Base-by-base conservation (phyloP, 1,140 invertebrate species). In the Drosophila saltans region DNA sequence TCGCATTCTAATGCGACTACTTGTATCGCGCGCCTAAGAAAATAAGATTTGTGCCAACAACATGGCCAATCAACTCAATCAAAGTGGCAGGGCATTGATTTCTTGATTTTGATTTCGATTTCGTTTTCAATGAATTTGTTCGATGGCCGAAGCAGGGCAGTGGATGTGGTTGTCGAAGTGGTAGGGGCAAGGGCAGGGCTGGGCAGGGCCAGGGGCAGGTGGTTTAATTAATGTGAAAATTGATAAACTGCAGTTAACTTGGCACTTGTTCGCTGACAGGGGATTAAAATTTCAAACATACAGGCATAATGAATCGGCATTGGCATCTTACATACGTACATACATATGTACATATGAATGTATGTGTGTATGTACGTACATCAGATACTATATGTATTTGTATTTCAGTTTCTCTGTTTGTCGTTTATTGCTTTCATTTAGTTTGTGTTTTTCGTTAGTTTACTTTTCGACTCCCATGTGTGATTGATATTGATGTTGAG, bases 221-320 rank as follows among this genome's bases (percentile, higher is more conserved):
- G 48, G 33, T 28, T 67, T 76, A 76, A 79, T 79, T 79, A 72
- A 76, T 72, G 69, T 61, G 52, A 72, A 84, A 70, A 73, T 71
- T 82, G 82, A 85, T 86, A 81, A 86, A 81, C 68, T 80, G 81
- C 72, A 69, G 69, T 40, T 28, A 65, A 43, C 68, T 56, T 69
- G 73, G 62, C 73, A 73, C 65, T 52, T 52, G 45, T 52, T 52
- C 21, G 9, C 45, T 52, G 45, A 52, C 45, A 66, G 69, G 74
- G 74, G 74, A 77, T 77, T 77, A 77, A 60, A 67, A 59, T 59
- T 59, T 9, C n/a, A 39, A 36, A 16, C n/a, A 39, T 41, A 24
- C 36, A 48, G 45, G 26, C 11, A 71, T 71, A 77, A 77, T 77
- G 73, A 48, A 77, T 77, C 73, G 65, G 21, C 59, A 39, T 39